Percentiles rank a stretch among this genome's conserved stretches.
These are phyloP conservation scores for Argyra leucocephala DNA, from an alignment of 2,888 invertebrate genomes.

Conservation along the genomic window DNA sequence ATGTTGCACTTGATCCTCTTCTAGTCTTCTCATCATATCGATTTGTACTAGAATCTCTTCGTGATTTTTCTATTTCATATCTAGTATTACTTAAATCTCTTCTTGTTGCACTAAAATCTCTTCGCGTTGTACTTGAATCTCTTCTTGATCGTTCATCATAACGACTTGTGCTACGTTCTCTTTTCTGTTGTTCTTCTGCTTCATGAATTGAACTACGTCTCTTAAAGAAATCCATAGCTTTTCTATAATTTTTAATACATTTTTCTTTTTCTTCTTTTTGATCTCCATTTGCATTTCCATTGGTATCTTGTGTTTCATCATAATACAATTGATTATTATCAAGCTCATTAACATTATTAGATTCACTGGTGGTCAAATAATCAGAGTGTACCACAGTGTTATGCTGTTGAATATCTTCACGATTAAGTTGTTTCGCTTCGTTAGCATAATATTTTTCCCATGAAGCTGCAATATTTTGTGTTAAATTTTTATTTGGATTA, in stretches of 20 bases:
- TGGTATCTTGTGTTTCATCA: no score
- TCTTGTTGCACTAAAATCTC: background rate
- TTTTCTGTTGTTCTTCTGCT: background rate
- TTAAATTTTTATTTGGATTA: background rate
- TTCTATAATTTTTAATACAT: constrained; percentile 37
- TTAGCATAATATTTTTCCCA: no score
- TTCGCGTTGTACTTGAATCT: background rate
- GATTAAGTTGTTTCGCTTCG: no score
- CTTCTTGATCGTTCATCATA: background rate
- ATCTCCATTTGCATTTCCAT: background rate
- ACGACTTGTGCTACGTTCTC: background rate
- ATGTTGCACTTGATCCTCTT: background rate
- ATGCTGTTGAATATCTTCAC: no score
- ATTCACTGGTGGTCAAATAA: no score
- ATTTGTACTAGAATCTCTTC: no score
- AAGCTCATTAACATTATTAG: no score
- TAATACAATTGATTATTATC: no score
- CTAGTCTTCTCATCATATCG: no score
- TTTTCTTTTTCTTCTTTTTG: constrained; percentile 24
- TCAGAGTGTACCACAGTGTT: no score
- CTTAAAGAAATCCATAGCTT: constrained; percentile 39
- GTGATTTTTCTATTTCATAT: background rate
- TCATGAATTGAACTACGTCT: background rate
- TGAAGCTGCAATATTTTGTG: background rate
- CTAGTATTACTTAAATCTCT: background rate